phyloP scores from a whole-genome alignment of 2,888 invertebrate genomes.

The Deroplatys truncata region DNA sequence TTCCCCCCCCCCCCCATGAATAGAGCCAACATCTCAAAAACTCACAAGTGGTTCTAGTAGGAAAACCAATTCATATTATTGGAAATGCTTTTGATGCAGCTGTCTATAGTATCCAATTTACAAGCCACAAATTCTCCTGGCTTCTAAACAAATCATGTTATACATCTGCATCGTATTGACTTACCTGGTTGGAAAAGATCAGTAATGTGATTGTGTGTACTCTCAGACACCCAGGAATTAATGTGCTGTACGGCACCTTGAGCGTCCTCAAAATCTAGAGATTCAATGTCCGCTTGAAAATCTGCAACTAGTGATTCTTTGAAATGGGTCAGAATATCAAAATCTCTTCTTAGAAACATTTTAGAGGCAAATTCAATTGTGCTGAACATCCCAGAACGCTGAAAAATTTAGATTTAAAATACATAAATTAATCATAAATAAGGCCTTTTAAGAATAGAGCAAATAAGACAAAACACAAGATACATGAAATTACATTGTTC shows the following conservation, averaged over 20 bases:
- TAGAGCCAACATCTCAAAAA: no score
- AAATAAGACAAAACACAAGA: no score
- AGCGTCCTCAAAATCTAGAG: neutral
- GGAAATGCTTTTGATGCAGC: no score
- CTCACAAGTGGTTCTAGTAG: no score
- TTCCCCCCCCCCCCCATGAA: no score
- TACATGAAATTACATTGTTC: no score
- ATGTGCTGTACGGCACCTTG: neutral
- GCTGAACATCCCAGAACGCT: neutral
- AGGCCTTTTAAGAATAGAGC: no score
- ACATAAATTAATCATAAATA: neutral
- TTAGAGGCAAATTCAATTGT: neutral
- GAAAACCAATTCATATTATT: no score
- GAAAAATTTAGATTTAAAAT: neutral
- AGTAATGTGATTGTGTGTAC: neutral
- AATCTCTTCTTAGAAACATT: neutral
- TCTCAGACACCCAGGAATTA: neutral
- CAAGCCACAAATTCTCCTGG: no score
- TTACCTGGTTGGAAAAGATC: neutral
- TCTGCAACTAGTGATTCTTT: neutral
- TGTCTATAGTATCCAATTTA: no score
- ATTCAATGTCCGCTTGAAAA: neutral
- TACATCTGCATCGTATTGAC: neutral
- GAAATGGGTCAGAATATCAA: neutral
- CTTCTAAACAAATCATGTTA: no score